Evolutionary conservation across 2,888 invertebrate species (phyloP).

Genomic region (Cheilosia scutellata): DNA sequence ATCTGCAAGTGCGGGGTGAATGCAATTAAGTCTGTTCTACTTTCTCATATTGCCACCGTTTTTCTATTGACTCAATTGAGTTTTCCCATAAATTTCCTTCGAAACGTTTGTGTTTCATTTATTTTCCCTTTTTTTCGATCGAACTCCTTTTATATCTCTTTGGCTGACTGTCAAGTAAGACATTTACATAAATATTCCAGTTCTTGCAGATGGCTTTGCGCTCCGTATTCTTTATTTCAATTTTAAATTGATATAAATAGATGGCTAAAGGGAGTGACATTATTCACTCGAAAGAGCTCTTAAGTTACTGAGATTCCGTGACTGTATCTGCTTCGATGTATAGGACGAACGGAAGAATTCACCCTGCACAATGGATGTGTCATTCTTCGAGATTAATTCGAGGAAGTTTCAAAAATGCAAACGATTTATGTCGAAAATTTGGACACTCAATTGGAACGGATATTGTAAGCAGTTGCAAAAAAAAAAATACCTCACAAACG

Average conservation of each 20-base stretch:
- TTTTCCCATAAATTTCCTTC: conserved; percentile 69
- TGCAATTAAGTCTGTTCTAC: conserved; percentile 65
- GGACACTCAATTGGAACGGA: too few relatives aligned
- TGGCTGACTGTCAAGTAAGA: conserved; percentile 69
- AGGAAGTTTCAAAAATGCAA: conserved; percentile 6
- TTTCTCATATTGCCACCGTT: conserved; percentile 18
- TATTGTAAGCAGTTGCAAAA: too few relatives aligned
- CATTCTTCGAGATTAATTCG: conserved; percentile 34
- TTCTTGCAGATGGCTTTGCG: conserved; percentile 55
- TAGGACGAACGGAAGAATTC: conserved; percentile 4
- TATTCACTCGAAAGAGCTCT: conserved; percentile 68
- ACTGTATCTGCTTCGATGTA: too few relatives aligned
- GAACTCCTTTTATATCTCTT: conserved; percentile 7
- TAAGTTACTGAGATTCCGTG: conserved; percentile 25
- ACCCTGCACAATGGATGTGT: conserved; percentile 21
- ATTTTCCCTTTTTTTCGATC: conserved; percentile 34
- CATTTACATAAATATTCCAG: conserved; percentile 71
- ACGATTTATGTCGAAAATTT: not conserved
- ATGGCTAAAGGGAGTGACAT: conserved; percentile 55
- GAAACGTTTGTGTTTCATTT: conserved; percentile 56
- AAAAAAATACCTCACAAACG: too few relatives aligned
- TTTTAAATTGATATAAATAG: conserved; percentile 72
- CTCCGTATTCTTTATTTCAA: conserved; percentile 63
- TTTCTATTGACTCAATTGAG: conserved; percentile 68
- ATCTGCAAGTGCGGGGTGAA: conserved; percentile 15